Conservation (phyloP, 2,888 invertebrate genomes). For the Archaeoteleia sp. region DNA sequence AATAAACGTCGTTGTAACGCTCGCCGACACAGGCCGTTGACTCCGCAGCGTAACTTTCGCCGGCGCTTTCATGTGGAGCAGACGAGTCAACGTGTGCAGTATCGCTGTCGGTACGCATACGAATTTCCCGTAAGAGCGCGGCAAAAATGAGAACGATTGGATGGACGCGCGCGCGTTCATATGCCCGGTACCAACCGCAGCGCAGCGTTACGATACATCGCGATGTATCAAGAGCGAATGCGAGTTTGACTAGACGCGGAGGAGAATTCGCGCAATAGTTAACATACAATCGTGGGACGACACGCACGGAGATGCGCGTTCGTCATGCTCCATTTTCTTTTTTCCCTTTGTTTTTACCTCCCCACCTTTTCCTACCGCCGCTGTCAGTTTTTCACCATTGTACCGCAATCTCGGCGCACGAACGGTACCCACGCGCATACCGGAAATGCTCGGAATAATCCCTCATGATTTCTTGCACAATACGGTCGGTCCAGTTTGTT, state of each 20-base stretch:
- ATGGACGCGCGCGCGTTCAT: conserved; percentile 18
- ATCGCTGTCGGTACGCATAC: too few relatives aligned
- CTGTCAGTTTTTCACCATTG: conserved; percentile 49
- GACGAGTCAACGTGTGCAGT: conserved; percentile 38
- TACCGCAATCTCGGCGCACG: conserved; percentile 46
- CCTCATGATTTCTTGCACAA: conserved; percentile 50
- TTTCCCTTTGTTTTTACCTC: conserved; percentile 36
- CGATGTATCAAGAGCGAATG: conserved; percentile 6
- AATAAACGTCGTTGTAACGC: conserved; percentile 51
- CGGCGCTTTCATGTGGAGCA: conserved; percentile 68
- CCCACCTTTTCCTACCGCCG: conserved; percentile 6
- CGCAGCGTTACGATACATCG: conserved; percentile 6
- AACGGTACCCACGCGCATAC: conserved; percentile 54
- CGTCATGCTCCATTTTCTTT: conserved; percentile 60
- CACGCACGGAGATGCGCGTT: conserved; percentile 44
- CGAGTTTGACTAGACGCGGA: too few relatives aligned
- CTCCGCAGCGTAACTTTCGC: conserved; percentile 69
- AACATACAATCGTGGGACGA: conserved; percentile 66
- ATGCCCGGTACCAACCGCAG: background rate
- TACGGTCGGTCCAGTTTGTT: conserved; percentile 39
- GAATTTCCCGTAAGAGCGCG: conserved; percentile 32
- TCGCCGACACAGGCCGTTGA: conserved; percentile 66
- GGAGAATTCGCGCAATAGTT: conserved; percentile 44
- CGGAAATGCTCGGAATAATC: conserved; percentile 52
- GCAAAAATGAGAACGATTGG: conserved; percentile 40